phyloP scores from a whole-genome alignment of 2,888 invertebrate genomes.

The Escarpia spicata region DNA sequence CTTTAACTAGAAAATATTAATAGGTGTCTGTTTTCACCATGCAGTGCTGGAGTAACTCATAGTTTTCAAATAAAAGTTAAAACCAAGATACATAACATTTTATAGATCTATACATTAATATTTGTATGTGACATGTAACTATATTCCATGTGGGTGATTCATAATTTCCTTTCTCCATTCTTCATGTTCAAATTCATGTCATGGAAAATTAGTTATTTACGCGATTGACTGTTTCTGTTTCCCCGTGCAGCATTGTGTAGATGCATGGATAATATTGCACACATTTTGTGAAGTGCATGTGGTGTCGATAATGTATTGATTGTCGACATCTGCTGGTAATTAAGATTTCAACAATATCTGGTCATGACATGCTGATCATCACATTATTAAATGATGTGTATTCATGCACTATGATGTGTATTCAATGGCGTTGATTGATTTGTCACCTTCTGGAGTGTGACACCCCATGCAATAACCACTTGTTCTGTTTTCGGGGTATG shows the following conservation, averaged over 20 bases:
- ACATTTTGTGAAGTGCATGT: background rate
- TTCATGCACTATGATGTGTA: background rate
- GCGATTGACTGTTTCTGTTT: background rate
- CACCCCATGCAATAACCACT: background rate
- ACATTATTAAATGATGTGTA: background rate
- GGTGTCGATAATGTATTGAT: constrained; percentile 1
- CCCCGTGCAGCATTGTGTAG: background rate
- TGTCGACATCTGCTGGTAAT: constrained; percentile 1
- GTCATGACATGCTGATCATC: background rate
- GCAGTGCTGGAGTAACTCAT: too few species aligned
- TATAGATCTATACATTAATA: too few species aligned
- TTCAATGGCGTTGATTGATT: background rate
- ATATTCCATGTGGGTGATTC: too few species aligned
- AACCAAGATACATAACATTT: too few species aligned
- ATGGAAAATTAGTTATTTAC: background rate
- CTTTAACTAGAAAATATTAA: too few species aligned
- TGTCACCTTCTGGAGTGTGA: background rate
- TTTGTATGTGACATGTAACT: too few species aligned
- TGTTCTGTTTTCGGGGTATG: background rate
- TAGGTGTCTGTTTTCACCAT: too few species aligned
- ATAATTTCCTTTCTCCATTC: background rate
- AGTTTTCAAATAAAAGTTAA: too few species aligned
- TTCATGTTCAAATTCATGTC: background rate
- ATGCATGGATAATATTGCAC: background rate
- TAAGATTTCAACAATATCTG: background rate